phyloP scores from a whole-genome alignment of 2,113 vertebrate genomes.

The Pardalotus punctatus region DNA sequence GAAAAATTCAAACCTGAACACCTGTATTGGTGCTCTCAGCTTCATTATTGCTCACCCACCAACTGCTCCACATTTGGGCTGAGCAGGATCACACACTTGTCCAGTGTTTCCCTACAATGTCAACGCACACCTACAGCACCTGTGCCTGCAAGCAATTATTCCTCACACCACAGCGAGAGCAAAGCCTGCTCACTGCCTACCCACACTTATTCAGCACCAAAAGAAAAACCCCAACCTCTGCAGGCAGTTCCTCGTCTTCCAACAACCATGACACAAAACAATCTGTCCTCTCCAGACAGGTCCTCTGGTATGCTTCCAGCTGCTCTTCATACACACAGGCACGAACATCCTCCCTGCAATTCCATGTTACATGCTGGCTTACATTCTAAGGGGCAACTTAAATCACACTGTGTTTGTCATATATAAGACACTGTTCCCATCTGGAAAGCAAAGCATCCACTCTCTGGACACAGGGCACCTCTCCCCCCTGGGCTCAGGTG shows the following conservation, averaged over 20 bases:
- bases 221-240: background rate
- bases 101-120: background rate
- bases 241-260: background rate
- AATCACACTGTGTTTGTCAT: background rate
- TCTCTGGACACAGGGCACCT: no score
- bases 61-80: background rate
- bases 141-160: background rate
- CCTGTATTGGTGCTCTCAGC: background rate
- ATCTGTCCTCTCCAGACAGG: background rate
- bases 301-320: background rate
- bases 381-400: accelerated
- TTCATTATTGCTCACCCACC: background rate
- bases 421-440: accelerated
- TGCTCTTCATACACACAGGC: background rate
- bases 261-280: background rate
- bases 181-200: background rate
- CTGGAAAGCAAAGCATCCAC: background rate
- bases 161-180: background rate
- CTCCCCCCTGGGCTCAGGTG: background rate
- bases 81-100: background rate
- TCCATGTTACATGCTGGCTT: background rate
- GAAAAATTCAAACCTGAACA: background rate
- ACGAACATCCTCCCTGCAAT: background rate
- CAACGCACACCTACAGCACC: background rate
- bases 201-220: background rate